Percentiles rank a stretch among this genome's conserved stretches.
Evolutionary conservation across 1,140 invertebrate genomes (phyloP).

Genomic region (Euwallacea similis): DNA sequence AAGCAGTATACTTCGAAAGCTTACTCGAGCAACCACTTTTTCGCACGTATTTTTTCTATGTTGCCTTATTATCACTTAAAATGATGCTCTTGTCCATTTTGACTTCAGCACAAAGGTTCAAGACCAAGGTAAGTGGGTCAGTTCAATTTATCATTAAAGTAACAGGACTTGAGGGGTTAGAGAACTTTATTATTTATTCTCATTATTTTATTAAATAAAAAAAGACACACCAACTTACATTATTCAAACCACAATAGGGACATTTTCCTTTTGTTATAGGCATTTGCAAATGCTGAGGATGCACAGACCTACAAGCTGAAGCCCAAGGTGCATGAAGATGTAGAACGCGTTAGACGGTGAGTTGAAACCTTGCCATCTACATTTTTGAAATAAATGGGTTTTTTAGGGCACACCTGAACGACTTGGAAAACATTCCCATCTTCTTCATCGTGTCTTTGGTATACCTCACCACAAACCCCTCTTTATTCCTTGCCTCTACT

Average conservation of each 20-base stretch:
- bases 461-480: slow-evolving; percentile 65
- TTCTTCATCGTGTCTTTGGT: slow-evolving; percentile 66
- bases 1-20: slow-evolving; percentile 14
- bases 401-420: slow-evolving; percentile 71
- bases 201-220: too few relatives aligned
- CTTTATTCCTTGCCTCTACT: slow-evolving; percentile 55
- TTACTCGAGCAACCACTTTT: slow-evolving; percentile 55
- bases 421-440: slow-evolving; percentile 73
- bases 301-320: slow-evolving; percentile 44
- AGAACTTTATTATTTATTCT: too few relatives aligned
- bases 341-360: slow-evolving; percentile 55
- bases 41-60: slow-evolving; percentile 61
- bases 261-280: slow-evolving; percentile 46
- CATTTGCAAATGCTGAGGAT: slow-evolving; percentile 57
- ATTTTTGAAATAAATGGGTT: slow-evolving; percentile 11
- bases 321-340: slow-evolving; percentile 51
- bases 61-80: slow-evolving; percentile 63
- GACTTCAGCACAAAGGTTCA: slow-evolving; percentile 59
- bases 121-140: slow-evolving; percentile 59
- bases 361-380: too few relatives aligned
- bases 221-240: too few relatives aligned
- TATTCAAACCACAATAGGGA: too few relatives aligned
- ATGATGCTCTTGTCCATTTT: slow-evolving; percentile 60
- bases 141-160: neutral
- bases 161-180: too few relatives aligned